Evolutionary conservation across 2,113 vertebrate genomes (phyloP).

Genomic region (Acanthochromis polyacanthus): DNA sequence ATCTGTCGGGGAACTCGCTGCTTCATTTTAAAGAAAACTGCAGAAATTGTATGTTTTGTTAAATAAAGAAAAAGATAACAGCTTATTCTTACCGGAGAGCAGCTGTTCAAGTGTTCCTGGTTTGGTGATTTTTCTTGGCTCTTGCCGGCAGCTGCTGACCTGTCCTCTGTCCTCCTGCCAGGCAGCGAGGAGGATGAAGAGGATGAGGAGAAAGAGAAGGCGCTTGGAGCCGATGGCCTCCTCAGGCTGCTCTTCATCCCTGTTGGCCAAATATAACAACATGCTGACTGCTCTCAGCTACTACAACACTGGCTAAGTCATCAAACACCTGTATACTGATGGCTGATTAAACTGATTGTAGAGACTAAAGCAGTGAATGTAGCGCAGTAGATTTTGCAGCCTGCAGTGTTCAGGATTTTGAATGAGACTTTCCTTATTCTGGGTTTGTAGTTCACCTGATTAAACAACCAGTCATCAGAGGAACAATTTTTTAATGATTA

Average conservation of each 20-base stretch:
- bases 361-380: too few species aligned
- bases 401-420: too few species aligned
- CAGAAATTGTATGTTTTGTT: too few species aligned
- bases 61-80: too few species aligned
- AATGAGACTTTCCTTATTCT: too few species aligned
- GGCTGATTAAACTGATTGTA: too few species aligned
- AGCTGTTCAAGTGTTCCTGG: slow-evolving; percentile 2
- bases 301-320: background rate
- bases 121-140: slow-evolving; percentile 33
- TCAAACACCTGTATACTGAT: too few species aligned
- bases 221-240: slow-evolving; percentile 15
- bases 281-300: background rate
- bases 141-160: background rate
- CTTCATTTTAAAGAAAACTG: background rate
- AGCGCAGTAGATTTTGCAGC: too few species aligned
- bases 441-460: too few species aligned
- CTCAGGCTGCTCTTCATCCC: slow-evolving; percentile 78
- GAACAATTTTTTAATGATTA: too few species aligned
- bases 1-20: background rate
- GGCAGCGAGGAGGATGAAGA: slow-evolving; percentile 11
- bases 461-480: too few species aligned
- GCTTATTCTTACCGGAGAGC: slow-evolving; percentile 26
- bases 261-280: slow-evolving; percentile 5
- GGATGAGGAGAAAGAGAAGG: slow-evolving; percentile 15
- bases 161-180: slow-evolving; percentile 40